phyloP scores from a whole-genome alignment of 2,797 vertebrate species.

The Aldrovandia affinis region DNA sequence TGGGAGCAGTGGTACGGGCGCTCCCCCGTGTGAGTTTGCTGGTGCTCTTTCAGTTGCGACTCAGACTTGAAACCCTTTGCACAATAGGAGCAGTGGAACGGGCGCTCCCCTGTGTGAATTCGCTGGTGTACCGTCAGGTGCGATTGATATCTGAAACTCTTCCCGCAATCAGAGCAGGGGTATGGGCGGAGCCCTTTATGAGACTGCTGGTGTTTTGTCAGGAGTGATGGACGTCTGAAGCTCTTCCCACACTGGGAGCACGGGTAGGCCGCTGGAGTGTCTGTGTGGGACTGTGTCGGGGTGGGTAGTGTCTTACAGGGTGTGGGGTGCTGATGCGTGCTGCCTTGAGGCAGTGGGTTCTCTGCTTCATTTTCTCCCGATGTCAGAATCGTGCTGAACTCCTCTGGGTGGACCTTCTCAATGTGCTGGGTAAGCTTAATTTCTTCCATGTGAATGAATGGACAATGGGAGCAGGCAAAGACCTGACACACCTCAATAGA shows the following conservation, averaged over 20 bases:
- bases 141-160: background rate
- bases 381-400: background rate
- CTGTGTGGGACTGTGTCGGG: background rate
- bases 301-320: background rate
- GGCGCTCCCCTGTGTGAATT: slow-evolving; percentile 17
- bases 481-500: background rate
- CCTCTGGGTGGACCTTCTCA: slow-evolving; percentile 6
- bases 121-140: slow-evolving; percentile 16
- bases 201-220: background rate
- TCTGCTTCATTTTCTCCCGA: background rate
- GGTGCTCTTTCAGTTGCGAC: slow-evolving; percentile 13
- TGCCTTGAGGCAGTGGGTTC: background rate
- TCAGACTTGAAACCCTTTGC: slow-evolving; percentile 15
- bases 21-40: slow-evolving; percentile 36
- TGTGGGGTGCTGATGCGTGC: background rate
- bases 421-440: background rate
- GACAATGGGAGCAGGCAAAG: background rate
- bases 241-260: background rate
- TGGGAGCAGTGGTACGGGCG: slow-evolving; percentile 42
- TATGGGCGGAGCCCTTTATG: slow-evolving; percentile 1
- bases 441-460: background rate
- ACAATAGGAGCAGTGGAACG: slow-evolving; percentile 35
- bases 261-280: background rate
- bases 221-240: background rate
- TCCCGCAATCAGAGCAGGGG: slow-evolving; percentile 8